These are phyloP conservation scores for Lanistes nyassanus DNA, from an alignment of 1,140 invertebrate genomes.

Conservation along the genomic window DNA sequence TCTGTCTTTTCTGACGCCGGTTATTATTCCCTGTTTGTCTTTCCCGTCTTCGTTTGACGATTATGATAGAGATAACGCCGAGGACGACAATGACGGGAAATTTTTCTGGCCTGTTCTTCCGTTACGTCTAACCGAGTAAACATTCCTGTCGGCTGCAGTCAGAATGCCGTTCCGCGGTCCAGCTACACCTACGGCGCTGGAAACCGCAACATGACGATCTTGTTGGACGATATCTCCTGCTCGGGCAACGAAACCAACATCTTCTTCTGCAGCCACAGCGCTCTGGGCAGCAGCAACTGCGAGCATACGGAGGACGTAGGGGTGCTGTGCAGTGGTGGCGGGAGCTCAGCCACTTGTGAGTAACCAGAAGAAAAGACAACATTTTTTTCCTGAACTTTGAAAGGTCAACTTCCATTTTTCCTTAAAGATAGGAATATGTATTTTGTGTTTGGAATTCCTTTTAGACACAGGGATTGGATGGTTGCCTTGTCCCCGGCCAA, in stretches of 20 bases:
- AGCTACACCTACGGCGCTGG: conserved; percentile 35
- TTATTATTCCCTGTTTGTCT: no score
- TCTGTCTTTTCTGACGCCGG: background rate
- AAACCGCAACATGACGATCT: conserved; percentile 70
- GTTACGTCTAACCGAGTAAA: no score
- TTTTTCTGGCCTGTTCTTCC: no score
- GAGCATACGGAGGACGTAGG: conserved; percentile 81
- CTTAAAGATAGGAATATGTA: no score
- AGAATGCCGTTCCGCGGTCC: conserved; percentile 27
- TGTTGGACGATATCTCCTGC: conserved; percentile 79
- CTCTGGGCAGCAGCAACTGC: conserved; percentile 76
- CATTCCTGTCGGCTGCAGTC: conserved; percentile 18
- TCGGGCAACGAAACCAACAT: conserved; percentile 76
- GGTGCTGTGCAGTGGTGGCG: conserved; percentile 72
- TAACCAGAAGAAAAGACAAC: background rate
- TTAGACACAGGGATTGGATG: no score
- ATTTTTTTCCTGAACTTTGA: no score
- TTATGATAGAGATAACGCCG: background rate
- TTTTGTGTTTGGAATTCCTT: no score
- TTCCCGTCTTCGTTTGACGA: background rate
- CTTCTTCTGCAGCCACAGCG: conserved; percentile 74
- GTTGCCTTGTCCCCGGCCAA: no score
- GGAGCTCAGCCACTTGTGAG: background rate
- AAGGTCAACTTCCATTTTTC: no score
- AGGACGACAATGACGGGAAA: background rate